A percentile compares a stretch with the other conserved stretches of the same genome.
These are phyloP conservation scores for Tychaedon coryphoeus DNA, from an alignment of 2,113 vertebrate species.

Conservation along the genomic window DNA sequence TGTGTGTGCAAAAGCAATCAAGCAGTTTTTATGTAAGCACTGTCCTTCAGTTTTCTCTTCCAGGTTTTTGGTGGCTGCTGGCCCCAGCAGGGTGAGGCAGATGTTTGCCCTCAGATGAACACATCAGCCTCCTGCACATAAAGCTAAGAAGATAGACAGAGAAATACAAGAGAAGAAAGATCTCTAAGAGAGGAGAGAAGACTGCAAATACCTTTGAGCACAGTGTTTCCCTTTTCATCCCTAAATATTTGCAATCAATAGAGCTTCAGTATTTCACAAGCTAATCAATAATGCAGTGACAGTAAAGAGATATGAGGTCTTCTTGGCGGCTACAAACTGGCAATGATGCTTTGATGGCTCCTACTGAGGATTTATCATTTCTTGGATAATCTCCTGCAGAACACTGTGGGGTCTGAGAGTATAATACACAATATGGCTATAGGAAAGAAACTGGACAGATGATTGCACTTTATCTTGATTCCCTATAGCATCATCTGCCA, in stretches of 20 bases:
- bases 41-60: not conserved
- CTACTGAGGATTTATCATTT: slow-evolving; percentile 25
- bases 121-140: not conserved
- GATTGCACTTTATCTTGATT: not conserved
- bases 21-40: not conserved
- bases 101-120: not conserved
- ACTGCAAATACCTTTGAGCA: not conserved
- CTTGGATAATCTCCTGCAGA: slow-evolving; percentile 40
- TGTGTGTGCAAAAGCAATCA: not conserved
- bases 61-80: not conserved
- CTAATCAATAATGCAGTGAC: slow-evolving; percentile 59
- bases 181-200: not conserved
- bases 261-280: slow-evolving; percentile 1
- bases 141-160: not conserved
- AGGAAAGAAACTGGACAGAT: not conserved
- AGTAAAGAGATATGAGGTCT: slow-evolving; percentile 42
- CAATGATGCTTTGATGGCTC: slow-evolving; percentile 38
- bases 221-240: slow-evolving; percentile 22
- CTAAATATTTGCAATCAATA: slow-evolving; percentile 63
- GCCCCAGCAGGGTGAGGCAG: not conserved
- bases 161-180: not conserved
- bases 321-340: not conserved
- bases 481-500: not conserved
- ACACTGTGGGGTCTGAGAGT: not conserved
- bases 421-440: not conserved